Conservation (phyloP, 2,888 invertebrate species). For the Oxycera nigricornis region DNA sequence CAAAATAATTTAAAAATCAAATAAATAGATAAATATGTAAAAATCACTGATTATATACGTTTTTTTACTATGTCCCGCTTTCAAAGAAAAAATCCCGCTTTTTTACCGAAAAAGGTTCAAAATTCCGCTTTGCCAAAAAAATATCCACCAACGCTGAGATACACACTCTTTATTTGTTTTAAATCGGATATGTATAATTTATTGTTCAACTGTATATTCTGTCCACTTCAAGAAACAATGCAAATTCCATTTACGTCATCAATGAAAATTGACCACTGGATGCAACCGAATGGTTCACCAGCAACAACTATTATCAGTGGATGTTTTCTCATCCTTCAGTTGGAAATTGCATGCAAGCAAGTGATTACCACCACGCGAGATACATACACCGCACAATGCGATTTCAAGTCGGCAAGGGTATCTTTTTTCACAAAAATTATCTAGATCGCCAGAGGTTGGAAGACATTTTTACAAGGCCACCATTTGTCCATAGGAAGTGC, state of each 20-base stretch:
- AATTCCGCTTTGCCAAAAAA: too few relatives aligned
- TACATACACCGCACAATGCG: background rate
- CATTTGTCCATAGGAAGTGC: constrained; percentile 27
- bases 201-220: too few relatives aligned
- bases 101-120: too few relatives aligned
- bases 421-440: background rate
- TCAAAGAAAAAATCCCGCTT: too few relatives aligned
- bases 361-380: background rate
- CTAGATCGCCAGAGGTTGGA: background rate
- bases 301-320: background rate
- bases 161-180: too few relatives aligned
- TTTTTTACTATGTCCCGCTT: too few relatives aligned
- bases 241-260: constrained; percentile 2
- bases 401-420: background rate
- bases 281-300: background rate
- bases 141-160: too few relatives aligned
- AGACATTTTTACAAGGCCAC: background rate
- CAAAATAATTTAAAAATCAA: too few relatives aligned
- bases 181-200: too few relatives aligned
- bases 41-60: too few relatives aligned
- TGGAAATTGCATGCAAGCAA: background rate
- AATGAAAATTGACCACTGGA: background rate
- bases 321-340: background rate
- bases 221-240: background rate
- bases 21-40: too few relatives aligned